phyloP scores from a whole-genome alignment of 2,888 invertebrate species.

The Galerucella pusilla region DNA sequence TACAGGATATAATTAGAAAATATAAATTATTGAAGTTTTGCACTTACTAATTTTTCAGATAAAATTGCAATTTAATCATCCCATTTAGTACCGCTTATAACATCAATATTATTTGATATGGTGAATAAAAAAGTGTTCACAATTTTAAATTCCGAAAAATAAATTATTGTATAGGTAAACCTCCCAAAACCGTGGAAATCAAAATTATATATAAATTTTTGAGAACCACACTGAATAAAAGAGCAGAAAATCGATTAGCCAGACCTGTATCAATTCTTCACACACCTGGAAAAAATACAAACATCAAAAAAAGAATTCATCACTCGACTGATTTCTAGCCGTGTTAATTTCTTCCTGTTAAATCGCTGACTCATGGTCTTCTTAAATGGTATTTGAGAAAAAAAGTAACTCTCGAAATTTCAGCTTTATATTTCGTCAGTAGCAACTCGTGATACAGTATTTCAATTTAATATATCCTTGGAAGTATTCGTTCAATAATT shows the following conservation, averaged over 20 bases:
- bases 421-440: neutral
- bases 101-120: neutral
- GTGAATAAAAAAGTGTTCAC: neutral
- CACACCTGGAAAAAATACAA: constrained; percentile 35
- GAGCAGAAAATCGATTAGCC: constrained; percentile 31
- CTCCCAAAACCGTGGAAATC: constrained; percentile 22
- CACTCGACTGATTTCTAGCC: constrained; percentile 25
- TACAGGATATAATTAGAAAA: neutral
- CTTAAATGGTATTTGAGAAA: constrained; percentile 22
- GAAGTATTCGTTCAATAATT: too few species aligned
- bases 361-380: constrained; percentile 30
- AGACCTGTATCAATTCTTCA: constrained; percentile 32
- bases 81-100: neutral
- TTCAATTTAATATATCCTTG: too few species aligned
- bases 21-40: neutral
- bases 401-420: constrained; percentile 19
- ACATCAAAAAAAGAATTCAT: constrained; percentile 33
- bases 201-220: constrained; percentile 25
- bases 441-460: neutral
- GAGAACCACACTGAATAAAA: constrained; percentile 31
- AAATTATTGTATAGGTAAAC: constrained; percentile 8
- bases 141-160: neutral
- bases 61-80: neutral
- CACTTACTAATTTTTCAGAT: neutral
- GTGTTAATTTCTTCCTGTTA: constrained; percentile 34